Evolutionary conservation across 92 coral and sea anemone species (phyloP).

Genomic region (Paragorgia papillata): DNA sequence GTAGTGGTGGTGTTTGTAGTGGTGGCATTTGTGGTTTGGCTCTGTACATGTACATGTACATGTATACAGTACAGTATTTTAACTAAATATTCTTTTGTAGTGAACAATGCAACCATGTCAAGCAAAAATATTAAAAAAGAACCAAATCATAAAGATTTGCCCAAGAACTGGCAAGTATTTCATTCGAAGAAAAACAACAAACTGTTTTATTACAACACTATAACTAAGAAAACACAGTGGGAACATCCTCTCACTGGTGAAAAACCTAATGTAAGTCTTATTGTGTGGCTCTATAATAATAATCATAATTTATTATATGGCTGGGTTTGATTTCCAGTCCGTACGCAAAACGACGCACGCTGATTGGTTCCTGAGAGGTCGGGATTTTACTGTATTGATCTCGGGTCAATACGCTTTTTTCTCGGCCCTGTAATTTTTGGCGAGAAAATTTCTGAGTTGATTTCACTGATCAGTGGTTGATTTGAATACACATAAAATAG

Average conservation of each 20-base stretch:
- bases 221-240: constrained; percentile 79
- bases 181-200: constrained; percentile 61
- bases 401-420: too few species aligned
- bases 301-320: not conserved
- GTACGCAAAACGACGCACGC: too few species aligned
- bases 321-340: too few species aligned
- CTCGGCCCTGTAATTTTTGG: too few species aligned
- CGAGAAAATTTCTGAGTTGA: too few species aligned
- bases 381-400: too few species aligned
- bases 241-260: constrained; percentile 67
- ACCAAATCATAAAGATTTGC: constrained; percentile 42
- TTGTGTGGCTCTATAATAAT: not conserved
- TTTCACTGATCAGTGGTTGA: too few species aligned
- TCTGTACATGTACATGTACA: too few species aligned
- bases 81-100: not conserved
- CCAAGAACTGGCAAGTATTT: constrained; percentile 80
- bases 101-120: constrained; percentile 19
- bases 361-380: too few species aligned
- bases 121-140: constrained; percentile 8
- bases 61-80: too few species aligned
- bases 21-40: too few species aligned
- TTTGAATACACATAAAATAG: not conserved
- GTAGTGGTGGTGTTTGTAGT: too few species aligned
- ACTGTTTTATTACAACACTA: constrained; percentile 69
- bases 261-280: constrained; percentile 2